Percentiles rank a stretch among this genome's conserved stretches.
Evolutionary conservation across 1,140 invertebrate species (phyloP).

Genomic region (Bombus turneri): DNA sequence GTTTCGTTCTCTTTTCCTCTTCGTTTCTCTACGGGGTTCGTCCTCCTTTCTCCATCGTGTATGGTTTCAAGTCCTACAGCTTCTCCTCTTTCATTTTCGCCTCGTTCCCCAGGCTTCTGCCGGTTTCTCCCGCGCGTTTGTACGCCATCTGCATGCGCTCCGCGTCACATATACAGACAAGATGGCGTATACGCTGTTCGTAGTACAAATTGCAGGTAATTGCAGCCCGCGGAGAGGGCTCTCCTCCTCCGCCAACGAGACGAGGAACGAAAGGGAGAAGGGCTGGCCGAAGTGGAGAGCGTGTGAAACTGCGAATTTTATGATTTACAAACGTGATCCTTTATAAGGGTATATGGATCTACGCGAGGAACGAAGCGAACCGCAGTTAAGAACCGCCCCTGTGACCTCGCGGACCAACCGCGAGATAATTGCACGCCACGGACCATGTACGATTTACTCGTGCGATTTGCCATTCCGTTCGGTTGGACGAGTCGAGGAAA

Average conservation of each 20-base stretch:
- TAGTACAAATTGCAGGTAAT: slow-evolving; percentile 78
- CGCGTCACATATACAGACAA: slow-evolving; percentile 54
- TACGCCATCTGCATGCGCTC: slow-evolving; percentile 45
- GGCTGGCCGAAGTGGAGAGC: slow-evolving; percentile 60
- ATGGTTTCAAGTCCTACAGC: not conserved
- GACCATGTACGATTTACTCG: slow-evolving; percentile 15
- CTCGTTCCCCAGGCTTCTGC: not conserved
- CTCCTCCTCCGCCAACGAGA: slow-evolving; percentile 19
- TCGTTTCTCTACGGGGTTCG: rapidly evolving
- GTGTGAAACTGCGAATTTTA: slow-evolving; percentile 78
- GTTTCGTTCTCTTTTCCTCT: not conserved
- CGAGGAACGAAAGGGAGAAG: not conserved
- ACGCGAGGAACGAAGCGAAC: slow-evolving; percentile 24
- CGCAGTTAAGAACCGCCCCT: slow-evolving; percentile 35
- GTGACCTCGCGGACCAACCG: slow-evolving; percentile 53
- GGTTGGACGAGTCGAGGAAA: not conserved
- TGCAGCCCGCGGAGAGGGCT: slow-evolving; percentile 60
- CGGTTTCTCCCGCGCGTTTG: slow-evolving; percentile 18
- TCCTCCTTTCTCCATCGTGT: not conserved
- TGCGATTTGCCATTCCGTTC: slow-evolving; percentile 38
- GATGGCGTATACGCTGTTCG: slow-evolving; percentile 71
- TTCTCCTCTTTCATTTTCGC: slow-evolving; percentile 22
- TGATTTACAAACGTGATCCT: slow-evolving; percentile 71
- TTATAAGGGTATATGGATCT: slow-evolving; percentile 63
- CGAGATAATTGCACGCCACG: slow-evolving; percentile 52